Evolutionary conservation across 2,797 vertebrate species (phyloP).

Genomic region (Muraenolepis orangiensis): DNA sequence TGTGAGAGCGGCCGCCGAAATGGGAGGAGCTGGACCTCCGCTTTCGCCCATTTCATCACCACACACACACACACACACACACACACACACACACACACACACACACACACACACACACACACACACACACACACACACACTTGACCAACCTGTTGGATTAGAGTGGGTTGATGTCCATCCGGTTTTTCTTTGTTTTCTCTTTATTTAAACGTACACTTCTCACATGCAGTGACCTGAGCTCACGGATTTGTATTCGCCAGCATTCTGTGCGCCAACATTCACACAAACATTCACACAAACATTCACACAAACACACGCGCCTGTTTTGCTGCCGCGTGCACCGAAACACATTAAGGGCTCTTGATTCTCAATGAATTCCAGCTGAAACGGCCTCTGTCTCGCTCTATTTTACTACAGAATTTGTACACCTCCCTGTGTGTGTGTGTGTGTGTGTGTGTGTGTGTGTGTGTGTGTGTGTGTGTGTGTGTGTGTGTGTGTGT

Average conservation of each 20-base stretch:
- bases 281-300: neutral
- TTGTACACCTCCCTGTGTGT: constrained; percentile 18
- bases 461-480: constrained; percentile 32
- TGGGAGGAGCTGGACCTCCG: constrained; percentile 5
- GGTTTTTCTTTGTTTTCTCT: neutral
- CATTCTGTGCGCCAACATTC: neutral
- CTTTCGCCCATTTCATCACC: neutral
- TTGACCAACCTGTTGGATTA: neutral
- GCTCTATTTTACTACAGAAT: constrained; percentile 44
- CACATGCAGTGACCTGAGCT: neutral
- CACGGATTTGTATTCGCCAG: neutral
- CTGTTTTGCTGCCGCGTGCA: constrained; percentile 32
- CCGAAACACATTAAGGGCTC: constrained; percentile 65
- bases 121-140: constrained; percentile 24
- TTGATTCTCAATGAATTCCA: constrained; percentile 58
- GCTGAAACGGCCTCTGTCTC: constrained; percentile 50
- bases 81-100: neutral
- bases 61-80: neutral
- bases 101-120: constrained; percentile 3
- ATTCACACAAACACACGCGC: constrained; percentile 24
- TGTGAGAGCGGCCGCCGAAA: constrained; percentile 9
- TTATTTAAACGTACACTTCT: neutral
- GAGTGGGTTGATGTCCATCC: neutral
- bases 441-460: constrained; percentile 28
- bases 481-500: neutral